A percentile compares a stretch with the other conserved stretches of the same genome.
Evolutionary conservation across 2,888 invertebrate species (phyloP).

Genomic region (Drosophila limbata): DNA sequence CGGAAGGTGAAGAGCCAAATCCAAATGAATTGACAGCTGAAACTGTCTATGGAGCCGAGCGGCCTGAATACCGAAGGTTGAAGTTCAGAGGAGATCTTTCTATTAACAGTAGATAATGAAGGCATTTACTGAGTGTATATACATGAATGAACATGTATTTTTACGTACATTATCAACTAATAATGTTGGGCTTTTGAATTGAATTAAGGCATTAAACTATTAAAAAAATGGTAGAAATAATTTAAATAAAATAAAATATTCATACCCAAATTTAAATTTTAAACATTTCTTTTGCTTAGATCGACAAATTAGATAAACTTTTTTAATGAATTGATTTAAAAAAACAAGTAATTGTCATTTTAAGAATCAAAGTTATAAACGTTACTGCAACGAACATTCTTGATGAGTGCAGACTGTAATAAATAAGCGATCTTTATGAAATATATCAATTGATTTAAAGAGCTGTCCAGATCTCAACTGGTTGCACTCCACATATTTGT

Average conservation of each 20-base stretch:
- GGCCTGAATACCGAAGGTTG: not conserved
- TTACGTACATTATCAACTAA: not conserved
- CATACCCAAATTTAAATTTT: not conserved
- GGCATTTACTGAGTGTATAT: not conserved
- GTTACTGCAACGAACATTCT: not conserved
- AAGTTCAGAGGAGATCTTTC: slow-evolving; percentile 12
- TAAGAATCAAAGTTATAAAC: not conserved
- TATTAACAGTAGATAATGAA: not conserved
- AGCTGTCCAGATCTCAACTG: not conserved
- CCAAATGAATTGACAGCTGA: slow-evolving; percentile 11
- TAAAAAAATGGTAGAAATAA: not conserved
- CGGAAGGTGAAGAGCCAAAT: slow-evolving; percentile 38
- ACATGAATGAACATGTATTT: not conserved
- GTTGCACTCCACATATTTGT: slow-evolving; percentile 11
- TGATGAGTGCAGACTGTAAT: not conserved
- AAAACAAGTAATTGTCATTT: not conserved
- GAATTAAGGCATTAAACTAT: too few relatives aligned
- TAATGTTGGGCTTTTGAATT: not conserved
- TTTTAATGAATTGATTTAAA: not conserved
- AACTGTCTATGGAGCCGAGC: not conserved
- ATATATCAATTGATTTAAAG: not conserved
- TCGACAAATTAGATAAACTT: not conserved
- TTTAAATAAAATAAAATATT: not conserved
- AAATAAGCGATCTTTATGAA: not conserved
- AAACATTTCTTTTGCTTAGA: too few relatives aligned